phyloP scores from a whole-genome alignment of 2,113 vertebrate species.

The Mionectes macconnelli region DNA sequence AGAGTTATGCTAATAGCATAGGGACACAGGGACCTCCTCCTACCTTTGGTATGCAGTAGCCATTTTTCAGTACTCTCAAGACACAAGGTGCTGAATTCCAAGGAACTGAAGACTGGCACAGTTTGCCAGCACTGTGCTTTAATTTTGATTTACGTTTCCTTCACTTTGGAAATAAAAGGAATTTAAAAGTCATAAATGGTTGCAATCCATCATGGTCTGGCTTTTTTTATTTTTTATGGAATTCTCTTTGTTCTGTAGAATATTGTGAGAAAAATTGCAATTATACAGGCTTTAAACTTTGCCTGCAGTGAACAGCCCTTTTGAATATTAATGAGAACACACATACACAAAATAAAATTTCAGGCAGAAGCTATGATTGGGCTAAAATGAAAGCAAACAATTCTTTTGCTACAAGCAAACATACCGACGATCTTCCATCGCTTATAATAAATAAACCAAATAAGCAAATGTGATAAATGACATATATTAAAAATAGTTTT shows the following conservation, averaged over 20 bases:
- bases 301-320: slow-evolving; percentile 10
- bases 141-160: not conserved
- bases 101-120: not conserved
- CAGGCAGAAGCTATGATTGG: not conserved
- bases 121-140: not conserved
- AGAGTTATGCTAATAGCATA: not conserved
- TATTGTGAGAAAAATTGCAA: not conserved
- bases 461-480: not conserved
- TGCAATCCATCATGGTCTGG: not conserved
- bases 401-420: not conserved
- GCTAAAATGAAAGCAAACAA: not conserved
- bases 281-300: not conserved
- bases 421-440: not conserved
- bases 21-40: not conserved
- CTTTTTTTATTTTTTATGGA: slow-evolving; percentile 5
- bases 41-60: not conserved
- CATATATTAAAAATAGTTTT: not conserved
- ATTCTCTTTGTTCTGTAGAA: not conserved
- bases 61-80: not conserved
- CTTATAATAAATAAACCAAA: not conserved
- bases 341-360: not conserved
- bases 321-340: slow-evolving; percentile 6
- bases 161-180: not conserved
- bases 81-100: not conserved
- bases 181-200: not conserved